Base-by-base conservation (phyloP, 2,113 vertebrate genomes). In the Psammodynastes pulverulentus region DNA sequence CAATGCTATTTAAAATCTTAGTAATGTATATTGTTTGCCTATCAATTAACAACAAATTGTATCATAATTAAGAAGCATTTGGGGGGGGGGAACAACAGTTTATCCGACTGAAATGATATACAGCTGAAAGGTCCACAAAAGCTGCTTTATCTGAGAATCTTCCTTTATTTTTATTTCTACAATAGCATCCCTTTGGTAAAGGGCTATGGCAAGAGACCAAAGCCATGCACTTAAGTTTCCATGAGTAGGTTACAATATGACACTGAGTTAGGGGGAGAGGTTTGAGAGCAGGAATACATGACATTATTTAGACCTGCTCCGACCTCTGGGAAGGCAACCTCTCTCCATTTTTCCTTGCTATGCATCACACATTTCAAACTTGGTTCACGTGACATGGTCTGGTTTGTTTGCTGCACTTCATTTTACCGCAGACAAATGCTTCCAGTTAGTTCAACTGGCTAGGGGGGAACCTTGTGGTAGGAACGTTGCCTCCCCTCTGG, bases 31-130 rank as follows among this genome's bases (percentile, higher is more conserved):
- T 39, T 72, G 26, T 48, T 91, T 94, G 93, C 58, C 93, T 94
- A 90, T 93, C 89, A 95, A 92, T 90, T 2, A 95, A 93, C 90
- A 96, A 9, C 24, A 87, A 90, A 91, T 72, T 85, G 52, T 21
- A 94, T 93, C 29, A 54, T 26, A 94, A 93, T 94, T 94, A 94
- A 92, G 87, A 94, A 94, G 54, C 13, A 93, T 0, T 52, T 51
- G 17, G 86, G 39, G n/a, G n/a, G n/a, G n/a, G n/a, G n/a, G n/a
- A n/a, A n/a, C 6, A 89, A 34, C 5, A 72, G 5, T 72, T 72
- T 34, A 62, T 29, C 12, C 34, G 62, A 72, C 62, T 15, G 29
- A 72, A 72, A 72, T 72, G 29, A 67, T 67, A 67, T 34, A 34
- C 12, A 67, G 29, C 29, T 67, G 62, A 34, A 67, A 67, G n/a